Conservation (phyloP, 2,797 vertebrate genomes). For the Hoplostethus mediterraneus region DNA sequence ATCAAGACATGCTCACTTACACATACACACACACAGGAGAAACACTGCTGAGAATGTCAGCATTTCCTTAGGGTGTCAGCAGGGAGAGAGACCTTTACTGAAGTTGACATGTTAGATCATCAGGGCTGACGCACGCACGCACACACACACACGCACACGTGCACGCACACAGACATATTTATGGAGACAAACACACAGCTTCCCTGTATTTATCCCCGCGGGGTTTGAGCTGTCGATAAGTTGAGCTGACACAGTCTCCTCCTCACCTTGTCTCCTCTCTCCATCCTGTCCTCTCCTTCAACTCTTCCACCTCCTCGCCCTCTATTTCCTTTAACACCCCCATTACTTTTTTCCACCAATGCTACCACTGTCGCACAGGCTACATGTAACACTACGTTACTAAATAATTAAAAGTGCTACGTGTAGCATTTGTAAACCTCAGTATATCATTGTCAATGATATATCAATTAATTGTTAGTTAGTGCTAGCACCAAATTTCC, state of each 20-base stretch:
- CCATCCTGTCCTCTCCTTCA: constrained; percentile 48
- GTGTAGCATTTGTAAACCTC: constrained; percentile 19
- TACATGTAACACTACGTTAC: no score
- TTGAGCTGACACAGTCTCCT: constrained; percentile 61
- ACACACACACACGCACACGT: constrained; percentile 5
- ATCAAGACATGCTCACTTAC: constrained; percentile 2
- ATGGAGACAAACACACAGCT: constrained; percentile 11
- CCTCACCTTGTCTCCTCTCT: constrained; percentile 58
- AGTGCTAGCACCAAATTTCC: no score
- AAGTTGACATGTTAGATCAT: constrained; percentile 71
- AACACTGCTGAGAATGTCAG: constrained; percentile 58
- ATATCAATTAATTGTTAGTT: constrained; percentile 12
- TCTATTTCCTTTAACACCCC: constrained; percentile 20
- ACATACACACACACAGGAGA: constrained; percentile 18
- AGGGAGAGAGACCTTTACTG: constrained; percentile 66
- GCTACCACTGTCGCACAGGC: background rate
- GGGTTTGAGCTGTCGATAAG: constrained; percentile 72
- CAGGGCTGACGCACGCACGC: constrained; percentile 49
- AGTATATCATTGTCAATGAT: background rate
- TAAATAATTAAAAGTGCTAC: no score
- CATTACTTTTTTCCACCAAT: background rate
- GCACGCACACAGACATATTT: background rate
- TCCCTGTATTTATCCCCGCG: constrained; percentile 61
- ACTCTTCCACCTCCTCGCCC: constrained; percentile 19
- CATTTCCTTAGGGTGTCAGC: constrained; percentile 59